phyloP scores from a whole-genome alignment of 2,888 invertebrate species.

The Spodoptera exigua region DNA sequence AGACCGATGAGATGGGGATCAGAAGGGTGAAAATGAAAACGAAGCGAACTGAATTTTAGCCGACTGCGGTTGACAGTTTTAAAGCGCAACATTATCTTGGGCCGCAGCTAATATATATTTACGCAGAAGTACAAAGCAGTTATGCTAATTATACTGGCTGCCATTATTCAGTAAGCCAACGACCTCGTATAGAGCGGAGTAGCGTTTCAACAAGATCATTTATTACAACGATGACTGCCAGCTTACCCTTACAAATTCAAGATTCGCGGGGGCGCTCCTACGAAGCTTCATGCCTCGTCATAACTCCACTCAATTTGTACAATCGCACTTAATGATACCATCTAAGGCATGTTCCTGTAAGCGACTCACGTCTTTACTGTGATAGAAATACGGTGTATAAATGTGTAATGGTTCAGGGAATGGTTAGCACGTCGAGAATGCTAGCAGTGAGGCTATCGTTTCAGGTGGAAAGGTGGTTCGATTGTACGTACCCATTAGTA shows the following conservation, averaged over 20 bases:
- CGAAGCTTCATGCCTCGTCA: constrained; percentile 63
- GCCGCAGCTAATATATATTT: constrained; percentile 41
- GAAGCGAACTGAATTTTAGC: constrained; percentile 27
- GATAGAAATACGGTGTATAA: constrained; percentile 57
- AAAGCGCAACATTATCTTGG: constrained; percentile 58
- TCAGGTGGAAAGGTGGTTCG: constrained; percentile 45
- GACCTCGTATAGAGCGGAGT: constrained; percentile 49
- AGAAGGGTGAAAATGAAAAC: constrained; percentile 29
- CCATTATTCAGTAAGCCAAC: constrained; percentile 56
- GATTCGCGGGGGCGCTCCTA: constrained; percentile 50
- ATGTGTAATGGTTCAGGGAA: constrained; percentile 46
- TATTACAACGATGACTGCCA: constrained; percentile 61
- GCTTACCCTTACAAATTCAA: constrained; percentile 59
- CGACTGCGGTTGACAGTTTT: constrained; percentile 64
- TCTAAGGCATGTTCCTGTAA: constrained; percentile 46
- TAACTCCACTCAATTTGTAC: constrained; percentile 70
- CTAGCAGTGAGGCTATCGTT: constrained; percentile 49
- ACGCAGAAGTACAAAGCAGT: constrained; percentile 49
- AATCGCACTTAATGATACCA: constrained; percentile 66
- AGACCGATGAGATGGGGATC: constrained; percentile 29
- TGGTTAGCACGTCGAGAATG: constrained; percentile 42
- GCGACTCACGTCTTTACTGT: constrained; percentile 58
- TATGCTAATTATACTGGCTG: constrained; percentile 57
- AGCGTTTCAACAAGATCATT: constrained; percentile 60
- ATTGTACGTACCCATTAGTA: constrained; percentile 55